Conservation (phyloP, 1,140 invertebrate species). For the Andrena cerasifolii region DNA sequence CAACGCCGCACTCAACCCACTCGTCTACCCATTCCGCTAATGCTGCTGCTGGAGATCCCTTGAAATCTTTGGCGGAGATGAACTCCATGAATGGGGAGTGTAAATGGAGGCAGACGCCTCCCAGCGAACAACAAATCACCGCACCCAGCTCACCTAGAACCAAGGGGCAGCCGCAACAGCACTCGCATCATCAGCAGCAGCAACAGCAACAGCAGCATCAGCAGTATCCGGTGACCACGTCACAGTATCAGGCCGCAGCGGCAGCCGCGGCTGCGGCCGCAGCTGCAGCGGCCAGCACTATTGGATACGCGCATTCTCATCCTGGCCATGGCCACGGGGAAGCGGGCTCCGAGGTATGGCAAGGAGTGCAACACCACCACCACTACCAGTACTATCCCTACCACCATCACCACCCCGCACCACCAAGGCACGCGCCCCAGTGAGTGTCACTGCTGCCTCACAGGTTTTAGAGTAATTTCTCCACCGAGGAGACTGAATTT, state of each 20-base stretch:
- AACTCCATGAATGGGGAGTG: constrained; percentile 82
- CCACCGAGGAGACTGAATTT: not conserved
- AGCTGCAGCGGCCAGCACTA: constrained; percentile 60
- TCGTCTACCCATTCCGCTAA: constrained; percentile 75
- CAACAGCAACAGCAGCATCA: constrained; percentile 64
- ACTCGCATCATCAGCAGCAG: constrained; percentile 68
- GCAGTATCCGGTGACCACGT: constrained; percentile 75
- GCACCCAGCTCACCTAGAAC: constrained; percentile 75
- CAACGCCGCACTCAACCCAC: constrained; percentile 79
- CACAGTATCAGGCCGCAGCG: constrained; percentile 73
- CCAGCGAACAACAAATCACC: constrained; percentile 67
- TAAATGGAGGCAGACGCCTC: constrained; percentile 82
- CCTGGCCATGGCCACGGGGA: constrained; percentile 73
- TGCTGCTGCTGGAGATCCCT: constrained; percentile 78
- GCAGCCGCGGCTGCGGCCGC: constrained; percentile 67
- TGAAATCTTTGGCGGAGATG: constrained; percentile 85
- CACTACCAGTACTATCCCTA: constrained; percentile 86
- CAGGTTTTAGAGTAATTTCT: constrained; percentile 68
- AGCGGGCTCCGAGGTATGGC: constrained; percentile 85
- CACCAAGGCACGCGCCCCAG: constrained; percentile 84
- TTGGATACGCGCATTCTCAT: constrained; percentile 70
- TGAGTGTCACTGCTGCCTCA: constrained; percentile 83
- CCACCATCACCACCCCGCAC: constrained; percentile 84
- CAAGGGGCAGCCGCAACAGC: constrained; percentile 70
- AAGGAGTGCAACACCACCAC: constrained; percentile 84